These are phyloP conservation scores for Peromyscus melanophrys DNA, from an alignment of 2,797 vertebrate genomes.

Conservation along the genomic window DNA sequence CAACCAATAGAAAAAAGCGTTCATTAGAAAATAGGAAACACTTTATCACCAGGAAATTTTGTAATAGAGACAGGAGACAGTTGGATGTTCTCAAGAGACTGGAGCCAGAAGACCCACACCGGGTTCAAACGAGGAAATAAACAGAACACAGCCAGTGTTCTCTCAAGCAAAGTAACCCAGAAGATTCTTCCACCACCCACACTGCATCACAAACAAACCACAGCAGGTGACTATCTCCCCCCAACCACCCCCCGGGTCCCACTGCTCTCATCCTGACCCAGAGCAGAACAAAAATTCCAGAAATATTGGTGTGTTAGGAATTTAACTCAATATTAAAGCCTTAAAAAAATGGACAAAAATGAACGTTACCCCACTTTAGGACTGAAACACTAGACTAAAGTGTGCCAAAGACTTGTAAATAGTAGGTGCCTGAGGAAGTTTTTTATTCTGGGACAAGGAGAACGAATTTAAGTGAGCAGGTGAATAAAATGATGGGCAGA, in stretches of 20 bases:
- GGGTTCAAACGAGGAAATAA: not conserved
- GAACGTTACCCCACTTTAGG: not conserved
- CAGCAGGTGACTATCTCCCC: not conserved
- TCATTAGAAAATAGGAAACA: slow-evolving; percentile 32
- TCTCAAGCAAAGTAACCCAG: slow-evolving; percentile 11
- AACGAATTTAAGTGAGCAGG: not conserved
- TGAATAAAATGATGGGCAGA: not conserved
- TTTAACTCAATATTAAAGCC: slow-evolving; percentile 15
- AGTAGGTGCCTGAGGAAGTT: not conserved
- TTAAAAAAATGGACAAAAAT: slow-evolving; percentile 49
- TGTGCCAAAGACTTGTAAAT: slow-evolving; percentile 38
- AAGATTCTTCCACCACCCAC: not conserved
- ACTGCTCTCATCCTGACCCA: slow-evolving; percentile 21
- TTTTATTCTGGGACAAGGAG: not conserved
- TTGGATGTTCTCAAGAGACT: not conserved
- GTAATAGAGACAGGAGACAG: not conserved
- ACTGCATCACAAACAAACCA: slow-evolving; percentile 14
- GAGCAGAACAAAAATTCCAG: slow-evolving; percentile 38
- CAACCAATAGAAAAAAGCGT: not conserved
- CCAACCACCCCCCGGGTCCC: no score
- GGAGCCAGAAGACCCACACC: not conserved
- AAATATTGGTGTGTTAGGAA: slow-evolving; percentile 19
- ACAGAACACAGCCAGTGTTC: not conserved
- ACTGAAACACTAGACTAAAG: not conserved
- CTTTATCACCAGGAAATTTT: not conserved